These are phyloP conservation scores for Yponomeuta evonymella DNA, from an alignment of 2,888 invertebrate genomes.

Conservation along the genomic window DNA sequence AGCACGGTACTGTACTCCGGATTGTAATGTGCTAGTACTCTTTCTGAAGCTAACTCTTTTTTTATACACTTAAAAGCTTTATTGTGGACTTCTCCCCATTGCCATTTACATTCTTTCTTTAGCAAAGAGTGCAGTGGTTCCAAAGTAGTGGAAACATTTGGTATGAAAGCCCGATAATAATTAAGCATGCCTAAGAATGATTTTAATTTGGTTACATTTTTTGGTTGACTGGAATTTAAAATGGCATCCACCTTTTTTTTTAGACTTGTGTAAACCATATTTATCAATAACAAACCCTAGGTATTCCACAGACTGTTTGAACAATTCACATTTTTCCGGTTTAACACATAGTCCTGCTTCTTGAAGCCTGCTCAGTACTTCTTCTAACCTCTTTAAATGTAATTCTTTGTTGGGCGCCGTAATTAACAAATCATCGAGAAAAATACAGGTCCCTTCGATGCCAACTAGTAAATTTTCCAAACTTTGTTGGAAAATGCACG, in stretches of 20 bases:
- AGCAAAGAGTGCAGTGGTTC: slow-evolving; percentile 17
- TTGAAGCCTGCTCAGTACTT: slow-evolving; percentile 18
- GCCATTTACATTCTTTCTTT: slow-evolving; percentile 19
- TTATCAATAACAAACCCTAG: slow-evolving; percentile 22
- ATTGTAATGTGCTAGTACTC: slow-evolving; percentile 20
- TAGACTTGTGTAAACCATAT: slow-evolving; percentile 18
- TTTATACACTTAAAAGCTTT: slow-evolving; percentile 17
- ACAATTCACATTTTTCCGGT: slow-evolving; percentile 18
- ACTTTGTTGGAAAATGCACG: slow-evolving; percentile 18
- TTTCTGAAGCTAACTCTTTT: slow-evolving; percentile 16
- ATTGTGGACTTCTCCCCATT: slow-evolving; percentile 17
- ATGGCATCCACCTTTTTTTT: slow-evolving; percentile 21
- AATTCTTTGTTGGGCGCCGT: slow-evolving; percentile 8
- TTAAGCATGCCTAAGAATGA: slow-evolving; percentile 21
- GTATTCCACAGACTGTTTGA: slow-evolving; percentile 21
- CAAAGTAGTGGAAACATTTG: slow-evolving; percentile 19
- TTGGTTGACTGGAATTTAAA: slow-evolving; percentile 14
- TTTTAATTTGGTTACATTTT: slow-evolving; percentile 15
- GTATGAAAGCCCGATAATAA: slow-evolving; percentile 20
- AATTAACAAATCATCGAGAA: slow-evolving; percentile 20
- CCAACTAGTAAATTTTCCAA: slow-evolving; percentile 18
- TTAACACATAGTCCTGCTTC: slow-evolving; percentile 20
- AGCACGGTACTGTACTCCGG: no score
- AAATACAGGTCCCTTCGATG: slow-evolving; percentile 16
- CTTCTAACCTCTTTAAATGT: slow-evolving; percentile 15